Evolutionary conservation across 2,888 invertebrate species (phyloP).

Genomic region (Volucella zonaria): DNA sequence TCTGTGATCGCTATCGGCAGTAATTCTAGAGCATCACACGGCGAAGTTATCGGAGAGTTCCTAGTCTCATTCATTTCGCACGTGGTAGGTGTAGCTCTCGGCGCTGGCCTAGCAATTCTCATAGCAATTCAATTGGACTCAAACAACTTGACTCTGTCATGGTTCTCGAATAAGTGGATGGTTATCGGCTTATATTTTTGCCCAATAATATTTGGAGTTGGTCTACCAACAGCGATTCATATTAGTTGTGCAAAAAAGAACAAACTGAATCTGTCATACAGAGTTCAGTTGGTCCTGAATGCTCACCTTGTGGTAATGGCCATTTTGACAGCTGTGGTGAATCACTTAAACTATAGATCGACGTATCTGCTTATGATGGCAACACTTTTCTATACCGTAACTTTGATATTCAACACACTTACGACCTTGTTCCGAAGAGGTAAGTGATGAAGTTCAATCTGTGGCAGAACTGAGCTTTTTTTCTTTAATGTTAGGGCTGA

Average conservation of each 20-base stretch:
- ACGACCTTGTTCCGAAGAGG: conserved; percentile 80
- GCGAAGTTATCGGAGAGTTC: conserved; percentile 79
- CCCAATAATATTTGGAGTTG: conserved; percentile 80
- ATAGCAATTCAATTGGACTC: conserved; percentile 81
- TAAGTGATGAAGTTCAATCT: conserved; percentile 69
- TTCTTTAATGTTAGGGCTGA: conserved; percentile 76
- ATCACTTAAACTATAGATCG: conserved; percentile 78
- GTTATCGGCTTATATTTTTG: conserved; percentile 83
- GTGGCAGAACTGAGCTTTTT: background rate
- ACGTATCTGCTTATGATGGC: conserved; percentile 77
- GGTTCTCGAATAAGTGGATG: conserved; percentile 85
- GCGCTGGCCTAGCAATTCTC: conserved; percentile 77
- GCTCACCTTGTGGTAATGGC: conserved; percentile 80
- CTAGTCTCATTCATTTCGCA: conserved; percentile 79
- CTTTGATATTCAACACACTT: conserved; percentile 79
- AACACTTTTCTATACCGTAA: conserved; percentile 68
- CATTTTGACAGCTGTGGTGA: conserved; percentile 77
- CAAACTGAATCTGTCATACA: conserved; percentile 77
- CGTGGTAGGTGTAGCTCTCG: conserved; percentile 77
- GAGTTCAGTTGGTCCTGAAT: conserved; percentile 76
- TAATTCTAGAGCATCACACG: conserved; percentile 79
- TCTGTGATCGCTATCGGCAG: conserved; percentile 80
- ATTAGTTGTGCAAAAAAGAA: conserved; percentile 80
- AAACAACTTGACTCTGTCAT: conserved; percentile 83
- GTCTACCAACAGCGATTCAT: conserved; percentile 79